A percentile compares a stretch with the other conserved stretches of the same genome.
phyloP scores from a whole-genome alignment of 2,888 invertebrate species.

The Mythimna impura region DNA sequence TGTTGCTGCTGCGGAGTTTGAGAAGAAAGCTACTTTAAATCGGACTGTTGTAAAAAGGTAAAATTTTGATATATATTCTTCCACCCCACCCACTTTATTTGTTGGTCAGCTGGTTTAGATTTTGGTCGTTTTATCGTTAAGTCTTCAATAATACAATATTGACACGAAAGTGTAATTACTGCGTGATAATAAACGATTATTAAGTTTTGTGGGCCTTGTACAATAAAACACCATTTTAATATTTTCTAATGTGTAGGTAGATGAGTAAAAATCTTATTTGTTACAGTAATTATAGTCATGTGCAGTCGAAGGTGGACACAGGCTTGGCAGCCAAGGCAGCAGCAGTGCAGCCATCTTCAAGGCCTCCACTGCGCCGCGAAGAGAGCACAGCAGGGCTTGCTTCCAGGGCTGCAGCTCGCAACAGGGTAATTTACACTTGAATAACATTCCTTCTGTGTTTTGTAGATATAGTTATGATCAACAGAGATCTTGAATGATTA shows the following conservation, averaged over 20 bases:
- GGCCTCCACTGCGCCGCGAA: conserved; percentile 82
- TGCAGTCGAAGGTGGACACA: conserved; percentile 86
- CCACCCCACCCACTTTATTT: conserved; percentile 28
- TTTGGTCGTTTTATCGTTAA: not conserved
- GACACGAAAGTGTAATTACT: too few species aligned
- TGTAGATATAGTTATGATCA: too few species aligned
- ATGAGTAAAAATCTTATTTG: conserved; percentile 16
- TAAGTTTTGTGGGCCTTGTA: too few species aligned
- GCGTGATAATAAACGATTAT: too few species aligned
- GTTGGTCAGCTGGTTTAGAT: conserved; percentile 24
- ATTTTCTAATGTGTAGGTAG: conserved; percentile 47
- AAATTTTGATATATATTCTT: not conserved
- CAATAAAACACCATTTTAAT: too few species aligned
- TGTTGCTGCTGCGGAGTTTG: conserved; percentile 79
- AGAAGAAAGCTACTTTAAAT: conserved; percentile 79
- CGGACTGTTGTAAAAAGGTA: conserved; percentile 77
- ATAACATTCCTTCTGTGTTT: too few species aligned
- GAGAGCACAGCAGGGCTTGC: conserved; percentile 85
- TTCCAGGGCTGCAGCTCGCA: conserved; percentile 76
- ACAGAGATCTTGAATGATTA: too few species aligned
- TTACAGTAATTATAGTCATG: conserved; percentile 85
- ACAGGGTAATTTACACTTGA: conserved; percentile 70
- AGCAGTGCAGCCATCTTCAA: conserved; percentile 74
- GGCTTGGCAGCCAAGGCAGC: conserved; percentile 75
- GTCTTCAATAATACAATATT: not conserved